Percentiles rank a stretch among this genome's conserved stretches.
phyloP scores from a whole-genome alignment of 2,113 vertebrate species.

The Eubucco bourcierii region DNA sequence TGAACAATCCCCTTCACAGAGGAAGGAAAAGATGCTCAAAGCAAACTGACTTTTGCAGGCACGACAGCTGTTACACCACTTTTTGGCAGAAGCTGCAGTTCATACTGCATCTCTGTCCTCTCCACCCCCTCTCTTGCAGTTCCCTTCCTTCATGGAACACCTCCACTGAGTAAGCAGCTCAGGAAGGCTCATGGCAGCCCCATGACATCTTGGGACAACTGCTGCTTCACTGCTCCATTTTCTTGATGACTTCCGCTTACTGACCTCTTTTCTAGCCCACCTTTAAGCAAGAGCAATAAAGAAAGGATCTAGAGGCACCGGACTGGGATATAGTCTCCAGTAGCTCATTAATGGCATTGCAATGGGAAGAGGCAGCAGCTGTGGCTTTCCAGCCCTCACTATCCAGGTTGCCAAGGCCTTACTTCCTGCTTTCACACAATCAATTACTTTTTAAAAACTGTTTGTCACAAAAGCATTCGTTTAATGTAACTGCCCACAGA shows the following conservation, averaged over 20 bases:
- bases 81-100: neutral
- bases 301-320: neutral
- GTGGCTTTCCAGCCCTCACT: neutral
- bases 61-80: neutral
- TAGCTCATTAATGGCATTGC: neutral
- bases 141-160: neutral
- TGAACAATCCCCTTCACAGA: neutral
- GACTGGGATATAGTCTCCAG: neutral
- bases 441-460: conserved; percentile 57
- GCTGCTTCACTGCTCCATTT: neutral
- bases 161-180: neutral
- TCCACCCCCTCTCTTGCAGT: neutral
- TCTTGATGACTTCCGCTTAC: neutral
- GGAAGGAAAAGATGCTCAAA: neutral
- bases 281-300: neutral
- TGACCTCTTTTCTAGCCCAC: neutral
- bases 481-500: conserved; percentile 62
- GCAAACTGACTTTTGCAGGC: neutral
- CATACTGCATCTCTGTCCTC: neutral
- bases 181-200: neutral
- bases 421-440: conserved; percentile 52
- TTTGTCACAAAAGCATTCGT: conserved; percentile 69
- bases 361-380: neutral
- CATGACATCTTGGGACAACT: neutral
- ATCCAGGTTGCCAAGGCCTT: conserved; percentile 27